phyloP scores from a whole-genome alignment of 2,113 vertebrate species.

The Lipotes vexillifer region DNA sequence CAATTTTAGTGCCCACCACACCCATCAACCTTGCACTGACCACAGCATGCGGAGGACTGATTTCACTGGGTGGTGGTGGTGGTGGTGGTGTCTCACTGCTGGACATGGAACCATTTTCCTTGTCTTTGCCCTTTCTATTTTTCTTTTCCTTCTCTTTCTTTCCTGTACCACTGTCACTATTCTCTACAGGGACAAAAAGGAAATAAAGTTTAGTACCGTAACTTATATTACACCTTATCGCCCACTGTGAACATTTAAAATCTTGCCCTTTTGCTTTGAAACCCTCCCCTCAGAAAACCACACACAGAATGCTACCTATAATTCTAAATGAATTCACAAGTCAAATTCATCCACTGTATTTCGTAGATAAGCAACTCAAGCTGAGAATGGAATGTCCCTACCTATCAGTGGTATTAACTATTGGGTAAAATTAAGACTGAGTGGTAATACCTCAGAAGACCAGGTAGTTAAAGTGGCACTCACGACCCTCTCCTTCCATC shows the following conservation, averaged over 20 bases:
- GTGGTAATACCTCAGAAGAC: background rate
- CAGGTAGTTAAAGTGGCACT: background rate
- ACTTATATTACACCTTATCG: background rate
- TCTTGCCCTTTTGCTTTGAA: background rate
- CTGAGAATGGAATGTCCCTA: background rate
- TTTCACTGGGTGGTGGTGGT: constrained; percentile 83
- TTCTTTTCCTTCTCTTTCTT: constrained; percentile 99
- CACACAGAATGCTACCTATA: background rate
- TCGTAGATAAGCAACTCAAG: background rate
- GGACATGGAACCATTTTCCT: constrained; percentile 95
- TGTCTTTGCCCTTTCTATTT: constrained; percentile 95
- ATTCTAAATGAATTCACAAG: background rate
- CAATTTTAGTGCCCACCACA: background rate
- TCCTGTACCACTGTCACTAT: constrained; percentile 87
- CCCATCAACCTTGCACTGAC: constrained; percentile 77
- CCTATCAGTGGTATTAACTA: background rate
- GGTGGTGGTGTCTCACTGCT: constrained; percentile 86
- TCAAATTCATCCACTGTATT: background rate
- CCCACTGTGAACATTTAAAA: background rate
- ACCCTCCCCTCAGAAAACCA: background rate
- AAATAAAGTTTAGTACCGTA: background rate
- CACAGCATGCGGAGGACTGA: constrained; percentile 90
- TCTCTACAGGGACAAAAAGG: constrained; percentile 79
- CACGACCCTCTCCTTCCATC: no score
- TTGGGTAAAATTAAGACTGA: background rate